Evolutionary conservation across 2,888 invertebrate species (phyloP).

Genomic region (Cephus runcator): DNA sequence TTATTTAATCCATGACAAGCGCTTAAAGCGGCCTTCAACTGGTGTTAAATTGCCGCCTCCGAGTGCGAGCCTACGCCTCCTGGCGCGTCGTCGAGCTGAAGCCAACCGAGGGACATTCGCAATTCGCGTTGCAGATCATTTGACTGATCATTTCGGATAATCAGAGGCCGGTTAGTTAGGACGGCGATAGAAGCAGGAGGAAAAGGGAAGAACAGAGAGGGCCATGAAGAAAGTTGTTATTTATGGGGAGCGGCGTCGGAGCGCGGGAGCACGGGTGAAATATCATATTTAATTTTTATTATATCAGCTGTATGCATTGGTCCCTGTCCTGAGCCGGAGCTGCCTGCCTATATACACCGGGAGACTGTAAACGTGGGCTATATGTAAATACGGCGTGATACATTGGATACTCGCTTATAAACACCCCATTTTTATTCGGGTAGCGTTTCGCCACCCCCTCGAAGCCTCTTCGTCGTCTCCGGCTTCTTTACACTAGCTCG

Average conservation of each 20-base stretch:
- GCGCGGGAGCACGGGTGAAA: conserved; percentile 39
- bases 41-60: conserved; percentile 56
- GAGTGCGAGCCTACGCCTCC: conserved; percentile 28
- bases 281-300: conserved; percentile 65
- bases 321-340: conserved; percentile 24
- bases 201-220: not conserved
- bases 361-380: conserved; percentile 50
- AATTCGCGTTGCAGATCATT: no score
- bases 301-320: conserved; percentile 52
- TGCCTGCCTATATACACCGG: conserved; percentile 22
- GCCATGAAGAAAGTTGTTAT: conserved; percentile 44
- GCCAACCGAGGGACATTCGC: no score
- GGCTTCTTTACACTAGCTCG: conserved; percentile 10
- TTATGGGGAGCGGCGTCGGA: conserved; percentile 32
- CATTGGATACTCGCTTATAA: conserved; percentile 66
- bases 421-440: conserved; percentile 66
- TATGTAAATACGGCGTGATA: conserved; percentile 66
- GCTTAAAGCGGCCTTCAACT: conserved; percentile 61
- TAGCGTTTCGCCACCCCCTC: conserved; percentile 57
- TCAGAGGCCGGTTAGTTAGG: no score
- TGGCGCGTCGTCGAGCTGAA: no score
- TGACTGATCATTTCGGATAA: no score
- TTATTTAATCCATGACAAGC: conserved; percentile 65
- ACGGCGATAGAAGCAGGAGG: no score
- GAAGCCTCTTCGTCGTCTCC: conserved; percentile 20